These are phyloP conservation scores for Ditylenchus dipsaci DNA, from an alignment of 1,140 invertebrate genomes.

Conservation along the genomic window DNA sequence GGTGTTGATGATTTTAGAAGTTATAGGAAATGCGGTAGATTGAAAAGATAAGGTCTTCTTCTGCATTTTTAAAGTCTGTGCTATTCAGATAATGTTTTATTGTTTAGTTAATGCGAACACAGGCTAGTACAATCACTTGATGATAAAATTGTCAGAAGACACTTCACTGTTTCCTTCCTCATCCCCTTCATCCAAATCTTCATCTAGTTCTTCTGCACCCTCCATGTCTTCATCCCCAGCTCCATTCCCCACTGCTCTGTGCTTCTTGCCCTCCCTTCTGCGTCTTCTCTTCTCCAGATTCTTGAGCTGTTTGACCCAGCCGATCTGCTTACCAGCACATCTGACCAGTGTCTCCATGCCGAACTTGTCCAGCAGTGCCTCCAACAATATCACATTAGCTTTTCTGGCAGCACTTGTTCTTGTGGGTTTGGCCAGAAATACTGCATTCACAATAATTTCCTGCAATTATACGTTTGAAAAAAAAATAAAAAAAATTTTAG, in stretches of 20 bases:
- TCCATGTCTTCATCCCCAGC: neutral
- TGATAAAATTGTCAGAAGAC: neutral
- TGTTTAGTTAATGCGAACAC: no score
- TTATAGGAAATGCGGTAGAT: no score
- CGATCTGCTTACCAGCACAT: constrained; percentile 16
- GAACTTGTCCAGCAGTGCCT: constrained; percentile 24
- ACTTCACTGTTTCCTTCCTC: neutral
- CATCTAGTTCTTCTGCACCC: neutral
- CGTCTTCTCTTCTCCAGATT: constrained; percentile 17
- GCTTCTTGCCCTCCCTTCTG: constrained; percentile 1
- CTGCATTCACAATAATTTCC: constrained; percentile 12
- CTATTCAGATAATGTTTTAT: no score
- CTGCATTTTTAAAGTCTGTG: no score
- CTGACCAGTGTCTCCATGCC: constrained; percentile 13
- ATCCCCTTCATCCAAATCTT: neutral
- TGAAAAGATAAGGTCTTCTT: no score
- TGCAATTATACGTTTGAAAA: neutral
- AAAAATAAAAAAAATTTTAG: no score
- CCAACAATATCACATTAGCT: constrained; percentile 17
- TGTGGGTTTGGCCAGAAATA: constrained; percentile 14
- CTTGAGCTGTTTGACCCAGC: constrained; percentile 27
- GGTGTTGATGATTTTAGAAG: no score
- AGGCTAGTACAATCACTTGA: neutral
- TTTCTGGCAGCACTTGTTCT: constrained; percentile 12
- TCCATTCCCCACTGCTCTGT: neutral